Evolutionary conservation across 2,113 vertebrate species (phyloP), one percentile per base, ranked within the genome.

Genomic region (Nesospiza acunhae): DNA sequence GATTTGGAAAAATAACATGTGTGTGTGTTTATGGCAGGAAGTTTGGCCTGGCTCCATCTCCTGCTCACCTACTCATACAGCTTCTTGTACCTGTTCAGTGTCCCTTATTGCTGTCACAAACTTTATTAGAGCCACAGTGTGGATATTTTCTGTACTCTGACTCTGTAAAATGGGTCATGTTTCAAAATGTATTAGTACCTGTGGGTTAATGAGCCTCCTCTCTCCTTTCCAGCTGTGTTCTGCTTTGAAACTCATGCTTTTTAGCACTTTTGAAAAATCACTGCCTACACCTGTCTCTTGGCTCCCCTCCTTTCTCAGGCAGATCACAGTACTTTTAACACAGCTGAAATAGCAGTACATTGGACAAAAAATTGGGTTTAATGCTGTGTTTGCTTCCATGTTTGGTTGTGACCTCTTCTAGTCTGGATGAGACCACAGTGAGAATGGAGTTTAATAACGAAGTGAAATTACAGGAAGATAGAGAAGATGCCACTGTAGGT

Each of bases 241-340:
- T 96, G 56, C 69, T 93, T 84, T 89, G 93, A 64, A 91, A 75
- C 69, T 84, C 15, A 15, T 24, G n/a, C 27, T 87, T 94, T 94
- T 92, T 86, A 94, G 77, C 66, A 62, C 73, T 79, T 94, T 35
- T 9, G 46, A 75, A 82, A 92, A 94, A 56, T 68, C 60, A 3
- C 66, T 91, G 49, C 33, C 74, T 78, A 33, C 27, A 64, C 22
- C 68, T 79, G 66, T 59, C 56, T 86, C 31, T 75, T 81, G 53
- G 44, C 53, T 89, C 26, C 66, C 30, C 17, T 94, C 52, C 24
- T 50, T 85, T 89, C 49, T 67, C 58, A 33, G 30, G 21, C 15
- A 1, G 50, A 80, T 93, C 67, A n/a, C 2, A 19, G 13, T 80
- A 46, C 53, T 89, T 89, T 78, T 66, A 72, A 62, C 31, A 84